Percentiles rank a stretch among this genome's conserved stretches.
Evolutionary conservation across 2,797 vertebrate genomes (phyloP).

Genomic region (Glossophaga mutica): DNA sequence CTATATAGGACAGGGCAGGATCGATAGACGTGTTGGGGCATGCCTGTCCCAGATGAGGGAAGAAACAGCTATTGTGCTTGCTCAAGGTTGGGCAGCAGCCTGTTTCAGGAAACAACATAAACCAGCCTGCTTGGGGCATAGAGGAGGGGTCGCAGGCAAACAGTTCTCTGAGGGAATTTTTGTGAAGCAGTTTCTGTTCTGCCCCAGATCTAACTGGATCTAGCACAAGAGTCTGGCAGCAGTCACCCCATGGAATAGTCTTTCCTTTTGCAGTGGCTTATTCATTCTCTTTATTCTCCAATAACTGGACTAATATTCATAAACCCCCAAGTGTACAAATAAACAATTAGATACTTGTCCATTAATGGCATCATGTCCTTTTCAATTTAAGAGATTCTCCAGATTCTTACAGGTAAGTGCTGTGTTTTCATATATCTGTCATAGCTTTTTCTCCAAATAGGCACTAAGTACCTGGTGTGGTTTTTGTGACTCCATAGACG

Average conservation of each 20-base stretch:
- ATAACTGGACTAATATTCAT: not conserved
- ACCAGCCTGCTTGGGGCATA: not conserved
- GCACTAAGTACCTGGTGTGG: not conserved
- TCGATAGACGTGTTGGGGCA: not conserved
- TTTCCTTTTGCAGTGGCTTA: not conserved
- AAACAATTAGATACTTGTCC: not conserved
- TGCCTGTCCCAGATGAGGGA: not conserved
- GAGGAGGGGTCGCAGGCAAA: not conserved
- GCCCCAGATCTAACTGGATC: not conserved
- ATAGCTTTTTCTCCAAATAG: not conserved
- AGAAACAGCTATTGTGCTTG: not conserved
- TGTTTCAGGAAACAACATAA: not conserved
- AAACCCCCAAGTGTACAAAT: not conserved
- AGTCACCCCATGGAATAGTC: not conserved
- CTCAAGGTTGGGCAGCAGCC: too few relatives aligned
- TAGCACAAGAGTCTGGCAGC: not conserved
- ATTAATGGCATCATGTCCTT: not conserved
- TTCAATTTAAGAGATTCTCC: not conserved
- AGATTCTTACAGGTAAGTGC: not conserved
- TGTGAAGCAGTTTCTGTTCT: not conserved
- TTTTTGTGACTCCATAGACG: not conserved
- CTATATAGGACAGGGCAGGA: not conserved
- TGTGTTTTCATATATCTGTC: not conserved
- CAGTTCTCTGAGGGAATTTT: not conserved
- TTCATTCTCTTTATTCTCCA: not conserved